Evolutionary conservation across 1,140 invertebrate species (phyloP), one percentile per base, ranked within the genome.

Genomic region (Platyscapa corneri): DNA sequence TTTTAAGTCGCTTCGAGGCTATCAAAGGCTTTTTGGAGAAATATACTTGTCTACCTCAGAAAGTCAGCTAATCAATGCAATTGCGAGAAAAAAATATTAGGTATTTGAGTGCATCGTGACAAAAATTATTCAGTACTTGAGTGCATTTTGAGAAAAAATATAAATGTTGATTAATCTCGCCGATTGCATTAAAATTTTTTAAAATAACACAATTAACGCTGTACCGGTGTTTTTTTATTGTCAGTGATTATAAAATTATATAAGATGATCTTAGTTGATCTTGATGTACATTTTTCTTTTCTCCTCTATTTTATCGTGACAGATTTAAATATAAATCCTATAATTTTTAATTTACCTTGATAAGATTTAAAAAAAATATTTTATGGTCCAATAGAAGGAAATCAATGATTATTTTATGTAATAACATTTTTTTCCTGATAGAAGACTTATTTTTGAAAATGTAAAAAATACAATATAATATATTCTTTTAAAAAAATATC

Each of bases 1-100:
- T 91, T 90, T 84, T 81, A n/a, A 64, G 20, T 85, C 65, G 77
- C 78, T 87, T 91, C 87, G 87, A 91, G 90, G 90, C 91, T 92
- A 89, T 90, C 87, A 90, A 91, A 90, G 87, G 92, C 92, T 92
- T 92, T 92, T 90, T 90, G 90, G 91, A 93, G 90, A 92, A 82
- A 93, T 93, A 93, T 92, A 93, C 93, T 91, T 89, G 90, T 93
- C 93, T 93, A 93, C 93, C 93, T 93, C 93, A 93, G 90, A 91
- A 91, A 82, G 70, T 86, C 77, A 86, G 84, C 87, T 93, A 90
- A 92, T 92, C 90, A 65, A 84, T 90, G 90, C 90, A 92, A 92
- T 90, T 87, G 88, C 84, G 86, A 89, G 42, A 87, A 86, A 65
- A n/a, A 76, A 34, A 60, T 39, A 60, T 56, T 82, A 34, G 32